Percentiles rank a stretch among this genome's conserved stretches.
phyloP scores from a whole-genome alignment of 2,888 invertebrate genomes.

The Tipula lateralis region DNA sequence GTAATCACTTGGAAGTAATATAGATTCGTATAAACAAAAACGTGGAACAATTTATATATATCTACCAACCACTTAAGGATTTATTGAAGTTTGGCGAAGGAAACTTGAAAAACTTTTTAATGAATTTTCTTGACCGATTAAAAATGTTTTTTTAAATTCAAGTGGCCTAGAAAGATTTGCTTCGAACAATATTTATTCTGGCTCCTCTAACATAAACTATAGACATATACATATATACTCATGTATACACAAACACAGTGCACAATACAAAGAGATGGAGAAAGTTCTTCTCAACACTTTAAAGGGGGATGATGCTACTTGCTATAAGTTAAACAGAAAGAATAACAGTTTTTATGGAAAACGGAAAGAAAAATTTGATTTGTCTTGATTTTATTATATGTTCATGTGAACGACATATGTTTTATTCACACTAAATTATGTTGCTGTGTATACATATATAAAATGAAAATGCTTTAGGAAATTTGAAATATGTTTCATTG shows the following conservation, averaged over 20 bases:
- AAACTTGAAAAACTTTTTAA: neutral
- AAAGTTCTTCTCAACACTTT: neutral
- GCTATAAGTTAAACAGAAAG: neutral
- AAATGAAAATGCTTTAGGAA: neutral
- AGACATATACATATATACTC: neutral
- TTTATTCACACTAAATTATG: slow-evolving; percentile 24
- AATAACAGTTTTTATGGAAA: neutral
- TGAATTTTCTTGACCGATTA: slow-evolving; percentile 8
- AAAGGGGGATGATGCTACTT: neutral
- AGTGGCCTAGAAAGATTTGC: neutral
- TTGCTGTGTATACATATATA: neutral
- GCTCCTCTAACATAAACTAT: neutral
- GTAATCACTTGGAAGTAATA: slow-evolving; percentile 13
- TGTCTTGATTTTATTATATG: neutral
- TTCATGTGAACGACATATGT: neutral
- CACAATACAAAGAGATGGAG: neutral
- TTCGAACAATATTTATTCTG: neutral
- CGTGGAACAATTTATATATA: too few species aligned
- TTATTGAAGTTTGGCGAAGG: neutral
- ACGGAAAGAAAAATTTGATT: neutral
- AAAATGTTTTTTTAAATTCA: neutral
- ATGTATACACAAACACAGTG: neutral
- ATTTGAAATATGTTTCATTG: neutral
- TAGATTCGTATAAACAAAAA: neutral
- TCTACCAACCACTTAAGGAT: neutral